These are phyloP conservation scores for Bujurquina vittata DNA, from an alignment of 2,113 vertebrate species.

Conservation along the genomic window DNA sequence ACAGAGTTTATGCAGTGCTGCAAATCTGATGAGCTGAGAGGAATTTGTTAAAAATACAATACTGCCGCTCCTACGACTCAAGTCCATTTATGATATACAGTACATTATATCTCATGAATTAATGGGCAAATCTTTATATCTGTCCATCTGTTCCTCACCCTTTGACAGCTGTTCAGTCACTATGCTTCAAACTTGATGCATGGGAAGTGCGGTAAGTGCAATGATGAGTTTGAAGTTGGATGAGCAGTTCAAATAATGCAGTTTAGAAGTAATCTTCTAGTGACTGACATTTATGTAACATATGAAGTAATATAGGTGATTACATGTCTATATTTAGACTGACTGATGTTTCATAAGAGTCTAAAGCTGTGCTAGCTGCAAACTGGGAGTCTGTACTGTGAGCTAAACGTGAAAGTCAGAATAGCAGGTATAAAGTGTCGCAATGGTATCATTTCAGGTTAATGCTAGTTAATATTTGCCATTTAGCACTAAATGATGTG, in stretches of 20 bases:
- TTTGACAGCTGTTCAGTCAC: neutral
- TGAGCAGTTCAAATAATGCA: constrained; percentile 4
- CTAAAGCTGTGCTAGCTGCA: neutral
- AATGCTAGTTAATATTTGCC: neutral
- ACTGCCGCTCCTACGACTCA: neutral
- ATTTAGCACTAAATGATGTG: neutral
- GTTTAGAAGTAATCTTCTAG: neutral
- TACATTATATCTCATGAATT: neutral
- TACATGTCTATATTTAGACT: constrained; percentile 1
- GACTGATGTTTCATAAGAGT: constrained; percentile 6
- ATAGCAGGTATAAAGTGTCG: neutral
- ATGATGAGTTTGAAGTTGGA: neutral
- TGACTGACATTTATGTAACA: constrained; percentile 8
- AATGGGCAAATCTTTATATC: neutral
- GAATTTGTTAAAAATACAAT: neutral
- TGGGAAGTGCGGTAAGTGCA: neutral
- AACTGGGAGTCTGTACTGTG: neutral
- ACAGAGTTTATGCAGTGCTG: neutral
- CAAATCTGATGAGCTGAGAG: neutral
- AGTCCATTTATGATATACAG: neutral
- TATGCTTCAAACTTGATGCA: neutral
- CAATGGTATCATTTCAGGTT: neutral
- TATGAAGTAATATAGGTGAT: neutral
- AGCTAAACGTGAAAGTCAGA: neutral
- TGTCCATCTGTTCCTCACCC: neutral